Evolutionary conservation across 2,888 invertebrate genomes (phyloP).

Genomic region (Melanostoma scalare): DNA sequence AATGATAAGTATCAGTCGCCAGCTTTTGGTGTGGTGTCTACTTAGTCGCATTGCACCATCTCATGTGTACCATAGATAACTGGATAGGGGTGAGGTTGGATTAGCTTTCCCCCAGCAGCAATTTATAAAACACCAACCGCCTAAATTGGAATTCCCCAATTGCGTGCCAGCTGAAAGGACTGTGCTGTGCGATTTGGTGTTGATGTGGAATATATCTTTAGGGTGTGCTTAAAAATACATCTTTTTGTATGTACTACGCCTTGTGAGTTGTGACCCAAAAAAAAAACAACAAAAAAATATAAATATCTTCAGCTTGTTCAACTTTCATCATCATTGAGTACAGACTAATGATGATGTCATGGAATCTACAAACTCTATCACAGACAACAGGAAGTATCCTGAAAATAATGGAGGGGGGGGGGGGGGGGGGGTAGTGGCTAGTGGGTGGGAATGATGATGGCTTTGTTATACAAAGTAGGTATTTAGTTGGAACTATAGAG

Average conservation of each 20-base stretch:
- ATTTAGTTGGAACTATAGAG: constrained; percentile 38
- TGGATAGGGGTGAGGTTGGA: background rate
- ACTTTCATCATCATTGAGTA: constrained; percentile 46
- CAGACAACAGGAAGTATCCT: constrained; percentile 62
- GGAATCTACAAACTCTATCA: constrained; percentile 54
- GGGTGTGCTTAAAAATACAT: constrained; percentile 54
- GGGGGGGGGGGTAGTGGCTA: background rate
- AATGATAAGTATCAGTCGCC: constrained; percentile 26
- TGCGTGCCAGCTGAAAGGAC: background rate
- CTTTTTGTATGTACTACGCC: constrained; percentile 22
- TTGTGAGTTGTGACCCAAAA: constrained; percentile 45
- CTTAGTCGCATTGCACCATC: constrained; percentile 41
- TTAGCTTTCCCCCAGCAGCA: background rate
- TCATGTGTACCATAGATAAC: constrained; percentile 2
- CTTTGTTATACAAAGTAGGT: constrained; percentile 5
- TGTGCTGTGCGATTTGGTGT: constrained; percentile 37
- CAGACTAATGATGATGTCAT: constrained; percentile 64
- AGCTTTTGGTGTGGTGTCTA: constrained; percentile 11
- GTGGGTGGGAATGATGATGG: constrained; percentile 44
- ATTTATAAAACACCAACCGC: constrained; percentile 26
- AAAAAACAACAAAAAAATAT: constrained; percentile 30
- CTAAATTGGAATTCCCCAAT: constrained; percentile 35
- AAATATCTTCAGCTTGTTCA: constrained; percentile 2
- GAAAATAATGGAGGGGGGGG: background rate
- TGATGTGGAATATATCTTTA: constrained; percentile 52